Evolutionary conservation across 2,888 invertebrate species (phyloP).

Genomic region (Sphaeridia pumilis): DNA sequence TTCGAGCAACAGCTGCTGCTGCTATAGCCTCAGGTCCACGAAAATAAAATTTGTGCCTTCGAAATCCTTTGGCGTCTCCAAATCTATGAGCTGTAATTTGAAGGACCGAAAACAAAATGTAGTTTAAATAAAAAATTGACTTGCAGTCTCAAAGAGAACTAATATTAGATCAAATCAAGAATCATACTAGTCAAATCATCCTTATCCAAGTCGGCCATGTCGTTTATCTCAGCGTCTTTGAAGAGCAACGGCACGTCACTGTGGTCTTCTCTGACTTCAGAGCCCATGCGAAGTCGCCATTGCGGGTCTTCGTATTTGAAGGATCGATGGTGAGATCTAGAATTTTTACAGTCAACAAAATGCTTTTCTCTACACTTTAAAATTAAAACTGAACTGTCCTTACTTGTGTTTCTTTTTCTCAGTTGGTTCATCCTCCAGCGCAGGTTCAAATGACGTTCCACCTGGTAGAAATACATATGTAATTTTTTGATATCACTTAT

Average conservation of each 20-base stretch:
- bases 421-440: conserved; percentile 5
- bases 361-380: too few species aligned
- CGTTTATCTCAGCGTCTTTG: conserved; percentile 48
- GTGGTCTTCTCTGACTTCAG: conserved; percentile 37
- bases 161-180: too few species aligned
- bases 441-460: conserved; percentile 12
- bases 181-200: conserved; percentile 60
- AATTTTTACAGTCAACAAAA: too few species aligned
- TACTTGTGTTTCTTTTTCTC: conserved; percentile 27
- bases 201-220: conserved; percentile 62
- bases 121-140: too few species aligned
- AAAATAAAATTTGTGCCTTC: conserved; percentile 39
- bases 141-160: too few species aligned
- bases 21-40: conserved; percentile 13
- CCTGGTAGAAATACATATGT: too few species aligned
- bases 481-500: too few species aligned
- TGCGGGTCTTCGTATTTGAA: conserved; percentile 43
- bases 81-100: conserved; percentile 44
- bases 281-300: conserved; percentile 44
- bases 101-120: too few species aligned
- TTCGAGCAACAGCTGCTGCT: conserved; percentile 7
- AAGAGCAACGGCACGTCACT: conserved; percentile 40
- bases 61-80: conserved; percentile 42
- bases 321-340: conserved; percentile 10
- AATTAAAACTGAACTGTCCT: too few species aligned